These are phyloP conservation scores for Hemicrepidius hirtus DNA, from an alignment of 2,888 invertebrate species.

Conservation along the genomic window DNA sequence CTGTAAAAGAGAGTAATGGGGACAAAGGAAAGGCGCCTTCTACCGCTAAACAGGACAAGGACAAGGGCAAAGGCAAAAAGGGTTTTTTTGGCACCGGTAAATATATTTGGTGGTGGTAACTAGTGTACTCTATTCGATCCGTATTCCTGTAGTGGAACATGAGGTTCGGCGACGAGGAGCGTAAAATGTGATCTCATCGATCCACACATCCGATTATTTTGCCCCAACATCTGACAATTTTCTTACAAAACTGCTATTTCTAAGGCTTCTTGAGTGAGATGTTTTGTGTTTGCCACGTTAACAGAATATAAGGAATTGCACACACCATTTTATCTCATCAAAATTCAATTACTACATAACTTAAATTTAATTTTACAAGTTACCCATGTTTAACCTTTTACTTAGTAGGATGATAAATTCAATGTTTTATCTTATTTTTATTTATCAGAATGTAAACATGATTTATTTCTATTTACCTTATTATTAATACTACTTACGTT, in stretches of 20 bases:
- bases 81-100: conserved; percentile 91
- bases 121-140: conserved; percentile 54
- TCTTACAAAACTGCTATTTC: conserved; percentile 59
- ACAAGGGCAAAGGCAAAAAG: conserved; percentile 79
- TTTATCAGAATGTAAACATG: conserved; percentile 14
- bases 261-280: conserved; percentile 63
- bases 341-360: conserved; percentile 2
- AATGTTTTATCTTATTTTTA: conserved; percentile 20
- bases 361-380: conserved; percentile 11
- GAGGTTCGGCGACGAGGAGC: conserved; percentile 62
- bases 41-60: conserved; percentile 74
- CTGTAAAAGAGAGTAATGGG: conserved; percentile 26
- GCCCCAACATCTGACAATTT: conserved; percentile 52
- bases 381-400: conserved; percentile 18
- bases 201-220: conserved; percentile 51
- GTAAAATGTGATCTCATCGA: conserved; percentile 58
- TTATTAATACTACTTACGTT: conserved; percentile 20
- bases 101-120: conserved; percentile 88
- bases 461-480: conserved; percentile 24
- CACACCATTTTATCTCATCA: conserved; percentile 6
- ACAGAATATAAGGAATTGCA: conserved; percentile 37
- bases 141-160: conserved; percentile 68
- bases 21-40: conserved; percentile 71
- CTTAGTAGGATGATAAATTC: conserved; percentile 14
- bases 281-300: conserved; percentile 53